A percentile compares a stretch with the other conserved stretches of the same genome.
These are phyloP conservation scores for Onychomys leucogaster DNA, from an alignment of 2,797 vertebrate genomes.

Conservation along the genomic window DNA sequence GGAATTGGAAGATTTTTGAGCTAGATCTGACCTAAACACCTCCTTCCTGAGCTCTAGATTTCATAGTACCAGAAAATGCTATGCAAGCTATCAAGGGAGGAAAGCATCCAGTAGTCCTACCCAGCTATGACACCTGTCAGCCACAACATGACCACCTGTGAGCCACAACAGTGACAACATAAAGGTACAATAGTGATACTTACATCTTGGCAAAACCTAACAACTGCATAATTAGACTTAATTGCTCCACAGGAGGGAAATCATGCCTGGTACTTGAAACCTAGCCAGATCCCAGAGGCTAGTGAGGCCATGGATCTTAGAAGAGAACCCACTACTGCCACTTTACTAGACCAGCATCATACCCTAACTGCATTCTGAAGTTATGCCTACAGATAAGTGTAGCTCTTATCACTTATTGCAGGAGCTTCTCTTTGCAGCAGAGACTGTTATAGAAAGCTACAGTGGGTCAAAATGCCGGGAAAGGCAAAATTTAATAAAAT, in stretches of 20 bases:
- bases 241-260: background rate
- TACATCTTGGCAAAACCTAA: background rate
- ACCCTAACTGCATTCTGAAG: no score
- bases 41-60: background rate
- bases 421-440: background rate
- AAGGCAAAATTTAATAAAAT: conserved; percentile 23
- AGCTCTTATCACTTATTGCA: background rate
- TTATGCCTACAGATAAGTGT: background rate
- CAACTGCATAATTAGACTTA: background rate
- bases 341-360: background rate
- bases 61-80: background rate
- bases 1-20: background rate
- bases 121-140: no score
- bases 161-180: background rate
- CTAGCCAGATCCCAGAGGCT: background rate
- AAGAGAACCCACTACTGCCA: background rate
- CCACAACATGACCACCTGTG: background rate
- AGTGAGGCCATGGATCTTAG: background rate
- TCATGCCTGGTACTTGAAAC: background rate
- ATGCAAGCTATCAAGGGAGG: background rate
- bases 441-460: background rate
- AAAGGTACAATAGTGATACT: background rate
- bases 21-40: background rate
- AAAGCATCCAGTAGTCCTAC: background rate
- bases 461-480: background rate